Conservation (phyloP, 2,113 vertebrate species). For the Pseudopipra pipra region DNA sequence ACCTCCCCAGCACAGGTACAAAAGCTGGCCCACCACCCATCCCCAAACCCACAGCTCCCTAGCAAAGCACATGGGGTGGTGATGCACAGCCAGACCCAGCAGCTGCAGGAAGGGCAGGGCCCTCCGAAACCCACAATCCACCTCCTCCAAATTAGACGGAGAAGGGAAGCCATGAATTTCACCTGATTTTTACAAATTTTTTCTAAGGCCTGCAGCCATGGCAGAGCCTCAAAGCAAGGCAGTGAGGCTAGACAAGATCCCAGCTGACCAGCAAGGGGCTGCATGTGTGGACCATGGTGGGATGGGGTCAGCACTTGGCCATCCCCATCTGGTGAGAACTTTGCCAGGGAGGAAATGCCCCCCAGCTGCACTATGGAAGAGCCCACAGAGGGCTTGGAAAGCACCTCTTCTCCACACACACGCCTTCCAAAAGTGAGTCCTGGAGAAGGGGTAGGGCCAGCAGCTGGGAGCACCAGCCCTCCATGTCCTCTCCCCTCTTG, state of each 20-base stretch:
- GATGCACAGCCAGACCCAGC: neutral
- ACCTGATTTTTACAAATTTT: neutral
- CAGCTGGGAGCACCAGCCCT: neutral
- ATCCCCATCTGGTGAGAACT: neutral
- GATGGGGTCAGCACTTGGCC: fast-evolving
- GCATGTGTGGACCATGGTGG: fast-evolving
- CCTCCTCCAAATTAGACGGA: neutral
- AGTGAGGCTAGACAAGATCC: neutral
- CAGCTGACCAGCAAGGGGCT: neutral
- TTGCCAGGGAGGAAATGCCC: neutral
- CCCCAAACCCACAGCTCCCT: neutral
- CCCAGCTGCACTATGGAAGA: neutral
- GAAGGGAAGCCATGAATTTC: neutral
- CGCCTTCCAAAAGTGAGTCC: fast-evolving
- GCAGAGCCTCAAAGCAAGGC: neutral
- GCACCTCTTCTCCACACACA: neutral
- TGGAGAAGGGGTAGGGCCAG: neutral
- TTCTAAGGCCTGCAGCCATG: neutral
- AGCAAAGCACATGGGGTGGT: fast-evolving
- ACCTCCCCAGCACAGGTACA: neutral
- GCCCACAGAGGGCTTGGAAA: neutral
- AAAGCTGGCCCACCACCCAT: neutral
- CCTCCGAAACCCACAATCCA: neutral
- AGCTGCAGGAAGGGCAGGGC: neutral
- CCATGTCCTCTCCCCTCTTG: neutral